These are phyloP conservation scores for Tauraco erythrolophus DNA, from an alignment of 2,113 vertebrate genomes.

Conservation along the genomic window DNA sequence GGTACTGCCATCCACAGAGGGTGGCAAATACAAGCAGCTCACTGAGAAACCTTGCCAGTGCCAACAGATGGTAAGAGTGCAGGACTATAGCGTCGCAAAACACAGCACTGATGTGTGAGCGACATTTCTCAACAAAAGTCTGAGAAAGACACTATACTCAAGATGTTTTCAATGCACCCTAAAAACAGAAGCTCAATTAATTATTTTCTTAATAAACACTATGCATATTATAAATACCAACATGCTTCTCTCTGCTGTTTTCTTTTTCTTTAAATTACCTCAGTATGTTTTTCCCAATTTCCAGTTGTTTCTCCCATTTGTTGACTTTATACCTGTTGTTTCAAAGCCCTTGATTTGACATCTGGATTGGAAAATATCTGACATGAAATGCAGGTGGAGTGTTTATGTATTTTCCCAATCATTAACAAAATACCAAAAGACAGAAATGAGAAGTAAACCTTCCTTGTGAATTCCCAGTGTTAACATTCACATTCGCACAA, in stretches of 20 bases:
- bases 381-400: not conserved
- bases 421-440: not conserved
- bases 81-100: not conserved
- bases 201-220: not conserved
- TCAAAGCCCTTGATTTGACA: not conserved
- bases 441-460: not conserved
- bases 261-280: not conserved
- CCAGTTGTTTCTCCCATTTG: not conserved
- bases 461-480: not conserved
- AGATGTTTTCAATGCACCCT: not conserved
- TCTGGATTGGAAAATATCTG: not conserved
- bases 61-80: not conserved
- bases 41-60: not conserved
- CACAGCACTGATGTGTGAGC: too few species aligned
- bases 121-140: not conserved
- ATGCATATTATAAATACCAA: not conserved
- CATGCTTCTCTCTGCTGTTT: not conserved
- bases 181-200: not conserved
- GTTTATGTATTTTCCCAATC: not conserved
- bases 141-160: not conserved
- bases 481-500: not conserved
- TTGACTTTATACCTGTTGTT: not conserved
- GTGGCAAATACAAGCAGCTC: not conserved
- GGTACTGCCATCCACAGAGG: not conserved
- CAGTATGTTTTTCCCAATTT: not conserved